phyloP scores from a whole-genome alignment of 2,888 invertebrate genomes.

The Drosophila kanekoi region DNA sequence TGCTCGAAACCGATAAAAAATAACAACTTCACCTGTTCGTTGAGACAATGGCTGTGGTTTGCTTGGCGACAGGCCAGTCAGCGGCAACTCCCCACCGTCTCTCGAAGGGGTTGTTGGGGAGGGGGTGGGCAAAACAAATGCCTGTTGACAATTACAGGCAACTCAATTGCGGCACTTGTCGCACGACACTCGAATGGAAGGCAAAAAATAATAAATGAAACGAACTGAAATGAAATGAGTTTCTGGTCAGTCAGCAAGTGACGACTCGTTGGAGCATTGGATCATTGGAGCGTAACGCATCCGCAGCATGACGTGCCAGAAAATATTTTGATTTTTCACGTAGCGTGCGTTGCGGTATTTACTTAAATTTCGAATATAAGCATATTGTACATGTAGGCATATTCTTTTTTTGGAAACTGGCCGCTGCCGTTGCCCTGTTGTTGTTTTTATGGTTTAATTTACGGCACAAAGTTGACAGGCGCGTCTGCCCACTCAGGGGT shows the following conservation, averaged over 20 bases:
- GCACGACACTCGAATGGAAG: conserved; percentile 67
- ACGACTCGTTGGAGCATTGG: conserved; percentile 50
- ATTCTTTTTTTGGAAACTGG: conserved; percentile 50
- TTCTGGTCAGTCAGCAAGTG: conserved; percentile 49
- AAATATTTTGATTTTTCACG: conserved; percentile 71
- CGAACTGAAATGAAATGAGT: conserved; percentile 46
- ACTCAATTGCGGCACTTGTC: conserved; percentile 79
- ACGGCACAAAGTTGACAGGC: conserved; percentile 70
- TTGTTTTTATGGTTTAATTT: conserved; percentile 75
- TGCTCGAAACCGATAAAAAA: conserved; percentile 31
- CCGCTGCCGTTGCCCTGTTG: conserved; percentile 14
- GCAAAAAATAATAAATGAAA: conserved; percentile 23
- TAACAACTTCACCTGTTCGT: conserved; percentile 70
- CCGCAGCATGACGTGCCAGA: conserved; percentile 71
- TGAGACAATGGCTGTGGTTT: conserved; percentile 66
- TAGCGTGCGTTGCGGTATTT: conserved; percentile 41
- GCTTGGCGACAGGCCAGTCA: conserved; percentile 60
- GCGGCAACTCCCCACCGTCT: conserved; percentile 1
- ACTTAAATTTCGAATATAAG: conserved; percentile 46
- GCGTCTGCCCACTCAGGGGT: conserved; percentile 71
- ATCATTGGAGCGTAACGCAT: conserved; percentile 50
- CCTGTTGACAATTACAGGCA: conserved; percentile 65
- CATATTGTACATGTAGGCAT: conserved; percentile 2
- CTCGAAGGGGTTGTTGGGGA: not conserved
- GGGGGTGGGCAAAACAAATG: not conserved